A percentile compares a stretch with the other conserved stretches of the same genome.
phyloP scores from a whole-genome alignment of 1,140 invertebrate genomes.

The Araneus ventricosus region DNA sequence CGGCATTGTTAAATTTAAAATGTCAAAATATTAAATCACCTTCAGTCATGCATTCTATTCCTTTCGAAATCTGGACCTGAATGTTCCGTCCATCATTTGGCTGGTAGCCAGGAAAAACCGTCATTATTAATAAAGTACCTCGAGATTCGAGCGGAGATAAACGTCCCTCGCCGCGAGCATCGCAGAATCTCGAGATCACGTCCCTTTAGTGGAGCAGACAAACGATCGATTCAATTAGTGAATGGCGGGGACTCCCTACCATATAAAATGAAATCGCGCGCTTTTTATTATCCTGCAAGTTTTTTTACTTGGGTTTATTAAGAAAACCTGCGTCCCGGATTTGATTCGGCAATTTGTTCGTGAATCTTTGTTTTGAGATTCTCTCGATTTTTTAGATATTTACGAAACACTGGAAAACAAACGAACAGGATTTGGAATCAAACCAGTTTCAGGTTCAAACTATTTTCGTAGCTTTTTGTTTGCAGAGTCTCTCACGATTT shows the following conservation, averaged over 20 bases:
- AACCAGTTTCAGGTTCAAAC: too few relatives aligned
- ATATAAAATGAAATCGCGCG: neutral
- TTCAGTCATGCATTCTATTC: neutral
- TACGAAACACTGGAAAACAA: too few relatives aligned
- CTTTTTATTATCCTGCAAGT: neutral
- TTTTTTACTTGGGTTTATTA: neutral
- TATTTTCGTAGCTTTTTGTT: too few relatives aligned
- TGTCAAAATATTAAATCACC: neutral
- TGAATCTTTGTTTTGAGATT: neutral
- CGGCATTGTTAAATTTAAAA: neutral
- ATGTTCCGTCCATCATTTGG: neutral
- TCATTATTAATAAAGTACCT: neutral
- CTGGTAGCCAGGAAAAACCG: neutral
- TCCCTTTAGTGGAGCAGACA: constrained; percentile 39
- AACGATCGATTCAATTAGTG: constrained; percentile 35
- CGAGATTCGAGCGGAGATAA: constrained; percentile 64
- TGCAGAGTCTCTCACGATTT: neutral
- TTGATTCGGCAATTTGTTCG: neutral
- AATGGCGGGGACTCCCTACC: neutral
- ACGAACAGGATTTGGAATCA: too few relatives aligned
- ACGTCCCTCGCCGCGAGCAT: neutral
- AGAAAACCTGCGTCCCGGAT: neutral
- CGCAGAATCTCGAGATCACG: constrained; percentile 21
- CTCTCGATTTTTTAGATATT: too few relatives aligned
- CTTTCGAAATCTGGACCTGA: neutral